A percentile compares a stretch with the other conserved stretches of the same genome.
These are phyloP conservation scores for Trachops cirrhosus DNA, from an alignment of 2,797 vertebrate genomes.

Conservation along the genomic window DNA sequence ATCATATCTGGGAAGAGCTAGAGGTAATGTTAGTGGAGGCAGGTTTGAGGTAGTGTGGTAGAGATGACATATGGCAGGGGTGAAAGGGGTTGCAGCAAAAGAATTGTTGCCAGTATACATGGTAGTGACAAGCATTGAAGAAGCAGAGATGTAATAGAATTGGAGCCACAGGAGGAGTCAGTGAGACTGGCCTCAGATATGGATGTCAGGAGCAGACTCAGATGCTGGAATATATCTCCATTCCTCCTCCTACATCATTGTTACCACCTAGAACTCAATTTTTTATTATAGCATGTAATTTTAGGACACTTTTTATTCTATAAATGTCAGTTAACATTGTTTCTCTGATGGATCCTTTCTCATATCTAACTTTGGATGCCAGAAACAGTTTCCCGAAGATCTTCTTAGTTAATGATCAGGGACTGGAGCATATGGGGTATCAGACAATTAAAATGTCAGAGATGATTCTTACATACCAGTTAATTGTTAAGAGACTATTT, in stretches of 20 bases:
- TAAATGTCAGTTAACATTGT: background rate
- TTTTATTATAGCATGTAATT: background rate
- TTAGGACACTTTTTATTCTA: background rate
- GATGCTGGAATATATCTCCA: background rate
- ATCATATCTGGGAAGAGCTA: background rate
- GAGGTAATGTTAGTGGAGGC: background rate
- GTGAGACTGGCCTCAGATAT: background rate
- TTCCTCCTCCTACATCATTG: background rate
- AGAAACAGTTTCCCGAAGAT: background rate
- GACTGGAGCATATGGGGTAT: background rate
- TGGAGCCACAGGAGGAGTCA: background rate
- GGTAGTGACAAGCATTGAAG: background rate
- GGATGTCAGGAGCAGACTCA: background rate
- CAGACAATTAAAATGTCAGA: background rate
- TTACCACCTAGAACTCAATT: background rate
- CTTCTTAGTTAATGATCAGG: background rate
- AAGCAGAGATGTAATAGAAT: background rate
- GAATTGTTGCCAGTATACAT: background rate
- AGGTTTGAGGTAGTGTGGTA: background rate
- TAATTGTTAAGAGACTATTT: slow-evolving; percentile 15
- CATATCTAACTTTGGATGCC: background rate
- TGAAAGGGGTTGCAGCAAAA: background rate
- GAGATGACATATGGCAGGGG: background rate
- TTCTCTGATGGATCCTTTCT: background rate
- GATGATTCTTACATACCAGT: background rate